These are phyloP conservation scores for Spheniscus humboldti DNA, from an alignment of 2,797 vertebrate species.

Conservation along the genomic window DNA sequence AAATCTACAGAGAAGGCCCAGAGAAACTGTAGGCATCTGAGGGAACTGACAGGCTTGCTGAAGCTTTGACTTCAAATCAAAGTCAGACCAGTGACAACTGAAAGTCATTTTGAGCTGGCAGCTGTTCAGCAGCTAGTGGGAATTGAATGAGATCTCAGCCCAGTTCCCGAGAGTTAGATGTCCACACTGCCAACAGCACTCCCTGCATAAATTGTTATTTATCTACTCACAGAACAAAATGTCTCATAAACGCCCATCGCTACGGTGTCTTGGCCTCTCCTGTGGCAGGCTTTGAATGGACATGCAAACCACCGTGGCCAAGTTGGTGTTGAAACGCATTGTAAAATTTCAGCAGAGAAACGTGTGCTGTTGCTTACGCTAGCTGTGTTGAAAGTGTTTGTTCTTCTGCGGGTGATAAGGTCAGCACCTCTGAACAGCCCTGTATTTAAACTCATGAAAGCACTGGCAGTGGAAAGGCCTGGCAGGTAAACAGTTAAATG, in stretches of 20 bases:
- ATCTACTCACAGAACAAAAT: not conserved
- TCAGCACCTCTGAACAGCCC: not conserved
- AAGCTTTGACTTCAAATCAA: not conserved
- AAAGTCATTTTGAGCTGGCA: conserved; percentile 14
- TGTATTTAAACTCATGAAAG: not conserved
- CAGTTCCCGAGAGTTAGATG: not conserved
- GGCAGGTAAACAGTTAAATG: not conserved
- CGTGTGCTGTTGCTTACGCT: fast-evolving
- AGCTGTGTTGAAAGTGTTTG: not conserved
- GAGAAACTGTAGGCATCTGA: not conserved
- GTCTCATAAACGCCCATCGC: not conserved
- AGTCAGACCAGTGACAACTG: not conserved
- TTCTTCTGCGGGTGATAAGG: not conserved
- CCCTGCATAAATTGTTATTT: not conserved
- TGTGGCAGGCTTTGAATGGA: not conserved
- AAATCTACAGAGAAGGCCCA: not conserved
- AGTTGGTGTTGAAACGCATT: not conserved
- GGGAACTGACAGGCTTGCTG: not conserved
- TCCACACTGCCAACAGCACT: not conserved
- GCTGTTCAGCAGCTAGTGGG: conserved; percentile 1
- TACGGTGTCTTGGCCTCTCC: not conserved
- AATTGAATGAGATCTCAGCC: not conserved
- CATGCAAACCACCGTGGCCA: fast-evolving
- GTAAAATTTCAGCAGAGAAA: not conserved
- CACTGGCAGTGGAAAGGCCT: not conserved